Evolutionary conservation across 2,888 invertebrate species (phyloP).

Genomic region (Tipula helvola): DNA sequence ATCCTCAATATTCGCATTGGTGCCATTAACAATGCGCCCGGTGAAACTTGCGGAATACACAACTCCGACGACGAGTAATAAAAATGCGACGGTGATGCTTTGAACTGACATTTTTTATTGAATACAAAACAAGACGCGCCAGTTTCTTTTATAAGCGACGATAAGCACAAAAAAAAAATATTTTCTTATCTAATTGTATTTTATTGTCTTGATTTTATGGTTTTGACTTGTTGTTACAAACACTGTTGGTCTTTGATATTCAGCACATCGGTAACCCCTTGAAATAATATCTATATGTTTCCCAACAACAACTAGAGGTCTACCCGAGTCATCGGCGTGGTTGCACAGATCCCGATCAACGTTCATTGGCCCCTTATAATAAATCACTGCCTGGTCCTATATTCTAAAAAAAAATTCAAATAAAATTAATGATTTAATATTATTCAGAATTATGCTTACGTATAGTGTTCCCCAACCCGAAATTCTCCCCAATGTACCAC

Average conservation of each 20-base stretch:
- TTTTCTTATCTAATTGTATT: not conserved
- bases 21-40: conserved; percentile 29
- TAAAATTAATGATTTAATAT: not conserved
- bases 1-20: conserved; percentile 18
- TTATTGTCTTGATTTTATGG: not conserved
- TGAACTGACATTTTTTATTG: not conserved
- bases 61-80: not conserved
- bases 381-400: not conserved
- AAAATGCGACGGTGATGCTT: not conserved
- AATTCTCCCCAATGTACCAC: not conserved
- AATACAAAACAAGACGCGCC: not conserved
- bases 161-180: not conserved
- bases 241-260: not conserved
- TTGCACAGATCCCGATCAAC: not conserved
- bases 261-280: not conserved
- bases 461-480: not conserved
- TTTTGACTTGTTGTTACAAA: not conserved
- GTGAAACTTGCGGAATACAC: not conserved
- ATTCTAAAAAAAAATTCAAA: not conserved
- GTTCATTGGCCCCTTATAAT: not conserved
- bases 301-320: not conserved
- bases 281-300: not conserved
- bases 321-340: not conserved
- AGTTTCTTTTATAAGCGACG: not conserved
- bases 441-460: not conserved